Conservation (phyloP, 2,888 invertebrate species). For the Eumerus sabulonum region DNA sequence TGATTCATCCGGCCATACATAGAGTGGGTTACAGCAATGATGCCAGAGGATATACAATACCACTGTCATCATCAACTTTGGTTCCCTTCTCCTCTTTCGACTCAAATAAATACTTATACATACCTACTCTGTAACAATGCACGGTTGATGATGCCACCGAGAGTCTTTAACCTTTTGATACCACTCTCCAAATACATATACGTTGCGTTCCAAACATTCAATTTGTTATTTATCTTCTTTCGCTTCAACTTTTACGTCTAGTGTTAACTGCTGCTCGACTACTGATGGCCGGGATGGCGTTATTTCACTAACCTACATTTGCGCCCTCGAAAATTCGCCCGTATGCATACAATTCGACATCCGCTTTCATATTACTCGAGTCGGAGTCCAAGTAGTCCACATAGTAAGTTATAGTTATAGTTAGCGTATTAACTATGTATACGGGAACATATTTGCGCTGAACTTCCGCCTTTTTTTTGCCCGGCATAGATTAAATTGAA, state of each 20-base stretch:
- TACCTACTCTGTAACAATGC: neutral
- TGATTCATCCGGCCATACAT: constrained; percentile 50
- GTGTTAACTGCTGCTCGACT: neutral
- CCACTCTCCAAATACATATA: constrained; percentile 36
- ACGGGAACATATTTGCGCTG: constrained; percentile 10
- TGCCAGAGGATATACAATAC: constrained; percentile 40
- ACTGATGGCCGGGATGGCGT: constrained; percentile 28
- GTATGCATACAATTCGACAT: constrained; percentile 63
- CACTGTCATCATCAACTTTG: constrained; percentile 69
- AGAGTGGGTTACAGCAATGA: constrained; percentile 16
- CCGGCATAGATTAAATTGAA: neutral
- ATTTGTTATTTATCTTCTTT: constrained; percentile 37
- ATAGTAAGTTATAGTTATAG: no score
- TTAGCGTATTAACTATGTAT: no score
- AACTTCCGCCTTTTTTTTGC: constrained; percentile 39
- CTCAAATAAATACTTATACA: no score
- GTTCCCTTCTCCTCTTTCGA: constrained; percentile 70
- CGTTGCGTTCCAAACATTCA: constrained; percentile 42
- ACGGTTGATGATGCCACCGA: constrained; percentile 27
- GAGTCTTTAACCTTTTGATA: constrained; percentile 65
- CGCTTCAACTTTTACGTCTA: constrained; percentile 14
- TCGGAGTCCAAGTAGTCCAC: constrained; percentile 59
- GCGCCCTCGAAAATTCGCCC: constrained; percentile 67
- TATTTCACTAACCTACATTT: constrained; percentile 68
- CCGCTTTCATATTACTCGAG: constrained; percentile 63